A percentile compares a stretch with the other conserved stretches of the same genome.
These are phyloP conservation scores for Fissipunctia ypsillon DNA, from an alignment of 2,888 invertebrate species.

Conservation along the genomic window DNA sequence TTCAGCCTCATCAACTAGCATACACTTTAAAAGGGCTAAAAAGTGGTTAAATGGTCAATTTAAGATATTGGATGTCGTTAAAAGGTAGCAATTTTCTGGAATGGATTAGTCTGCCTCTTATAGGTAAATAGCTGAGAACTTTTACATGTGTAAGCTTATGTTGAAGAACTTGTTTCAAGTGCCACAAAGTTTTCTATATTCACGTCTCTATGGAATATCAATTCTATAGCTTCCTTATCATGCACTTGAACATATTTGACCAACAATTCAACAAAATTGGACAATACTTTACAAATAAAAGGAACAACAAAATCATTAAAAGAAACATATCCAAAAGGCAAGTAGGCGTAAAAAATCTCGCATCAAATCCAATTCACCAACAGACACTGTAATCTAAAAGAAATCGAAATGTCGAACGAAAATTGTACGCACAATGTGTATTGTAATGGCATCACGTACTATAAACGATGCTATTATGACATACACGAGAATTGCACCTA, in stretches of 20 bases:
- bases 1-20: constrained; percentile 61
- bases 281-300: constrained; percentile 59
- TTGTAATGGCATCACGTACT: constrained; percentile 90
- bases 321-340: constrained; percentile 73
- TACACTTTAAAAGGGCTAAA: constrained; percentile 59
- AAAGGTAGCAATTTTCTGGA: constrained; percentile 61
- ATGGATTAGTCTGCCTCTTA: constrained; percentile 59
- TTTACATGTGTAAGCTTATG: constrained; percentile 45
- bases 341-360: constrained; percentile 82
- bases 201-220: not conserved
- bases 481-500: constrained; percentile 89
- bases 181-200: constrained; percentile 14
- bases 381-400: constrained; percentile 85
- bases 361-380: constrained; percentile 82
- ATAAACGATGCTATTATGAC: constrained; percentile 90
- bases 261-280: constrained; percentile 29
- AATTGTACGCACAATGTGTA: constrained; percentile 81
- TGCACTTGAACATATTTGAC: constrained; percentile 29
- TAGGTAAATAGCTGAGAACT: constrained; percentile 58
- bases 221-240: constrained; percentile 1
- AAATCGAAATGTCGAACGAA: constrained; percentile 83
- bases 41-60: constrained; percentile 60
- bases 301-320: constrained; percentile 64
- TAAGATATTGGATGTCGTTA: constrained; percentile 64
- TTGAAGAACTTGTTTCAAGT: constrained; percentile 32